Percentiles rank a stretch among this genome's conserved stretches.
phyloP scores from a whole-genome alignment of 2,888 invertebrate species.

The Dryobotodes eremita region DNA sequence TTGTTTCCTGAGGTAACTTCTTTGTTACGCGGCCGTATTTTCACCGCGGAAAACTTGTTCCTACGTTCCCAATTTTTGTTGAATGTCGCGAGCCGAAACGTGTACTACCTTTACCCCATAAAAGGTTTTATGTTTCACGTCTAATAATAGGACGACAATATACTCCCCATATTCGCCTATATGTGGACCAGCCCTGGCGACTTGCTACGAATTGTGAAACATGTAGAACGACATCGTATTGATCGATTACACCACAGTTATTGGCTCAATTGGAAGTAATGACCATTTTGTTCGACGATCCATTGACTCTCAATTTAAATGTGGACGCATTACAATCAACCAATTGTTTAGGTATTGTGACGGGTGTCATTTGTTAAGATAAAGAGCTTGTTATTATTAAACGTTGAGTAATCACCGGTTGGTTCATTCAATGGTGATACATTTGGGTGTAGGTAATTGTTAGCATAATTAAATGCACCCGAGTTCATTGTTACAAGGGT shows the following conservation, averaged over 20 bases:
- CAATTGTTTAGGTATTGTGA: conserved; percentile 58
- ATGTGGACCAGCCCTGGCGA: conserved; percentile 2
- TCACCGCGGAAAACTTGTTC: conserved; percentile 50
- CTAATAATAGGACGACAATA: conserved; percentile 43
- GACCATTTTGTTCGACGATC: conserved; percentile 43
- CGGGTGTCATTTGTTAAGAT: conserved; percentile 30
- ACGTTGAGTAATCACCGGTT: conserved; percentile 28
- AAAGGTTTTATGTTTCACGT: conserved; percentile 58
- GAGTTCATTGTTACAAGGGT: conserved; percentile 19
- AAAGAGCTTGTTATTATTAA: conserved; percentile 20
- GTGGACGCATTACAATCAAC: conserved; percentile 52
- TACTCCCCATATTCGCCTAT: conserved; percentile 17
- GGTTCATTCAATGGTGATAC: conserved; percentile 12
- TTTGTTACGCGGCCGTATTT: conserved; percentile 51
- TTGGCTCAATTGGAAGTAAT: conserved; percentile 67
- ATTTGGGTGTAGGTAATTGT: conserved; percentile 32
- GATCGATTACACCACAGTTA: conserved; percentile 60
- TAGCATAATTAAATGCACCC: conserved; percentile 53
- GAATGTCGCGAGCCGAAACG: conserved; percentile 22
- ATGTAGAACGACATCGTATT: conserved; percentile 51
- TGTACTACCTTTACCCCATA: conserved; percentile 30
- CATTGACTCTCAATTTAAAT: conserved; percentile 68
- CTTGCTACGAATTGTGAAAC: conserved; percentile 48
- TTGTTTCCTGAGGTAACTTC: conserved; percentile 59
- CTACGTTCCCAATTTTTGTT: conserved; percentile 55